Percentiles rank a stretch among this genome's conserved stretches.
Conservation (phyloP, 2,113 vertebrate species). For the Nanorana parkeri region DNA sequence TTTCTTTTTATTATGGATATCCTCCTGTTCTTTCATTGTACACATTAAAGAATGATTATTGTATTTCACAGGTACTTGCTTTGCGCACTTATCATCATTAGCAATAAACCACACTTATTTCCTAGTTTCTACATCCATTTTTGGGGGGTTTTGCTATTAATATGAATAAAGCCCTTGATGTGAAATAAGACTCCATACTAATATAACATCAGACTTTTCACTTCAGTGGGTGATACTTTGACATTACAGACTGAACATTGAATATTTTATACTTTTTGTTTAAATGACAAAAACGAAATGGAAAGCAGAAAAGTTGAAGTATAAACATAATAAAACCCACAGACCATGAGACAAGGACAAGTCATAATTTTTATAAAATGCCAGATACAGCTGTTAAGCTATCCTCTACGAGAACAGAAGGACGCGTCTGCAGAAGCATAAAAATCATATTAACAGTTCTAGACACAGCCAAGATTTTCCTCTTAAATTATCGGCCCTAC, state of each 20-base stretch:
- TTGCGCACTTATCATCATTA: not conserved
- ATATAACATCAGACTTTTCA: conserved; percentile 8
- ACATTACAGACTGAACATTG: conserved; percentile 10
- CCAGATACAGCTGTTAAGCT: conserved; percentile 47
- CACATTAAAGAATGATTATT: not conserved
- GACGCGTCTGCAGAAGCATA: conserved; percentile 46
- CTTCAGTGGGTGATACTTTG: conserved; percentile 11
- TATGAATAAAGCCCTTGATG: not conserved
- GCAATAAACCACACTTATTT: not conserved
- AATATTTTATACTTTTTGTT: conserved; percentile 49
- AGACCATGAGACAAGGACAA: conserved; percentile 53
- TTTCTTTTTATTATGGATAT: not conserved
- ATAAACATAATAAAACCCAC: conserved; percentile 54
- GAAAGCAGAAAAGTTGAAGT: conserved; percentile 46
- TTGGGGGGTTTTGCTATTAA: not conserved
- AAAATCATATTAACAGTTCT: conserved; percentile 39
- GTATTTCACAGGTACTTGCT: not conserved
- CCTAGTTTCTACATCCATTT: not conserved
- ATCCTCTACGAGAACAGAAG: conserved; percentile 45
- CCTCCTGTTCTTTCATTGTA: not conserved
- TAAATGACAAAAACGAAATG: conserved; percentile 44
- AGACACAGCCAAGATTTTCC: conserved; percentile 22
- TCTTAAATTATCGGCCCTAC: conserved; percentile 12
- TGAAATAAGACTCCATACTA: not conserved
- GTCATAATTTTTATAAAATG: conserved; percentile 56